Evolutionary conservation across 2,113 vertebrate genomes (phyloP), one percentile per base, ranked within the genome.

Genomic region (Oostethus manadensis): DNA sequence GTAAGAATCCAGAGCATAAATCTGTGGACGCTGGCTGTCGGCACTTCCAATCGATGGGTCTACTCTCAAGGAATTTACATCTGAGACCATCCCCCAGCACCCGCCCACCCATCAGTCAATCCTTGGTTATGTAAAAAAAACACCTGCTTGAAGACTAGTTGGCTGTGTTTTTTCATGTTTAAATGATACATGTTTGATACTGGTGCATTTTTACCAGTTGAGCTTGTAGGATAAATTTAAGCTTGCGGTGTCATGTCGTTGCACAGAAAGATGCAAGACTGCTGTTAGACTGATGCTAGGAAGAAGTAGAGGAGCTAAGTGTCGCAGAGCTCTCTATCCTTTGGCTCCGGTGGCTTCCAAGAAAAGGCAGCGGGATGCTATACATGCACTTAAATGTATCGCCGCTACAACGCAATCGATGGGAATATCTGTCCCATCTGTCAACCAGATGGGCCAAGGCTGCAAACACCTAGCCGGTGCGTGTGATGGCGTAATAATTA

Each of bases 321-420:
- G 55, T 62, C 57, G 68, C 65, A 50, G 38, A 55, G 73, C 62
- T 55, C 66, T 66, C 73, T 68, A 62, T 80, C 64, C 64, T 47
- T 64, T 79, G 75, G 78, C 73, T 81, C 42, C 51, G 29, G 46
- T 45, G 17, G 8, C 51, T 78, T 76, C 58, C 66, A 72, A 20
- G 47, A 33, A 46, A 50, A 68, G 62, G 71, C 50, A 61, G 56
- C 21, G 20, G 55, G 67, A 56, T 40, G 51, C 43, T 58, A 66
- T 62, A 71, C 77, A 59, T 72, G 66, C 69, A 72, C 74, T 77
- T 86, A 79, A 81, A 74, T 76, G 76, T 64, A 70, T 50, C 77
- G 64, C 68, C 14, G 62, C 61, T 71, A 62, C 78, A 71, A 75
- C 60, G 68, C 53, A 75, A 82, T 78, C 80, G 67, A 81, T 87